phyloP scores from a whole-genome alignment of 2,888 invertebrate species.

The Hofmannophila pseudospretella region DNA sequence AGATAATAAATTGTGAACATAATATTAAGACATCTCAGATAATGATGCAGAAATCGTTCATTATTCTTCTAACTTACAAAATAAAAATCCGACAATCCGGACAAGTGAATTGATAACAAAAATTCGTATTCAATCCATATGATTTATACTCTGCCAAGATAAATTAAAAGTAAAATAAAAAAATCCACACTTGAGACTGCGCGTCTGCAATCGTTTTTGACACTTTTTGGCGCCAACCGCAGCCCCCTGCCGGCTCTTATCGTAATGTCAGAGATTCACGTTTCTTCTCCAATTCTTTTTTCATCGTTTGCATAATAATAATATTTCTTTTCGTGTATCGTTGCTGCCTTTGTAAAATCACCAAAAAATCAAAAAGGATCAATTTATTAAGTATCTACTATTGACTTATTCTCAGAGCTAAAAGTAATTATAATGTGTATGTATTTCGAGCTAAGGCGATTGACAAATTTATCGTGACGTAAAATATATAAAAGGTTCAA shows the following conservation, averaged over 20 bases:
- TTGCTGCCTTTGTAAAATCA: constrained; percentile 22
- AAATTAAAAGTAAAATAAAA: constrained; percentile 19
- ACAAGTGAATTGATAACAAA: constrained; percentile 30
- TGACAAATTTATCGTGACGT: too few relatives aligned
- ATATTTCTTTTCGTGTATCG: constrained; percentile 32
- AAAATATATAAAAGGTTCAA: too few relatives aligned
- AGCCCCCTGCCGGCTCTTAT: constrained; percentile 42
- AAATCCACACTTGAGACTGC: constrained; percentile 9
- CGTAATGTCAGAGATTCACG: constrained; percentile 44
- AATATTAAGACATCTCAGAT: too few relatives aligned
- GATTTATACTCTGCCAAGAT: constrained; percentile 19
- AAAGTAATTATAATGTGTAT: too few relatives aligned
- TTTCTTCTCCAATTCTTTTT: constrained; percentile 24
- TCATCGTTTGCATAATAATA: constrained; percentile 36
- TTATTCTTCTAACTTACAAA: constrained; percentile 4
- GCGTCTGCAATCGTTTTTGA: constrained; percentile 47
- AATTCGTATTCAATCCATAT: constrained; percentile 19
- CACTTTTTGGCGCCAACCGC: constrained; percentile 46
- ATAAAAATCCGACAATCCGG: constrained; percentile 11
- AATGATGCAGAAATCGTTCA: neutral
- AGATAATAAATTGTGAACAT: too few relatives aligned
- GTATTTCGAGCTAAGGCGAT: too few relatives aligned
- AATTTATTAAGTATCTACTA: too few relatives aligned
- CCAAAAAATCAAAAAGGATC: too few relatives aligned
- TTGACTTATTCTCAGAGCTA: too few relatives aligned